Percentiles rank a stretch among this genome's conserved stretches.
Conservation (phyloP, 2,888 invertebrate genomes). For the Syrphus vitripennis region DNA sequence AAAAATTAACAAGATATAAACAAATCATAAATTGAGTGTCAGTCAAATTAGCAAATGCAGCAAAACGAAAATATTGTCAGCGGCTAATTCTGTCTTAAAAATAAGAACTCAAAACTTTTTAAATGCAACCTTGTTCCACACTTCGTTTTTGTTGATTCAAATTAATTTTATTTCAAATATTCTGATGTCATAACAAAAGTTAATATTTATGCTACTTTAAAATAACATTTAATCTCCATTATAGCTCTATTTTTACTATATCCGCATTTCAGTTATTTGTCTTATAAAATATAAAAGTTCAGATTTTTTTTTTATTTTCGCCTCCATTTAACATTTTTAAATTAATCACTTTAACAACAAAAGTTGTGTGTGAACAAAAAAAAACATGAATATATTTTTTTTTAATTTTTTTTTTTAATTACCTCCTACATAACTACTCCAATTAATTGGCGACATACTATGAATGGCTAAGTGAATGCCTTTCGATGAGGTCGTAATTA, state of each 20-base stretch:
- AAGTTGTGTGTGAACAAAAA: background rate
- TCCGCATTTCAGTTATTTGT: no score
- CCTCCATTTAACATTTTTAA: background rate
- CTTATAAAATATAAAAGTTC: background rate
- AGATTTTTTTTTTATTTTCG: background rate
- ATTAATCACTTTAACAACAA: background rate
- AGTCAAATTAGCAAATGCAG: no score
- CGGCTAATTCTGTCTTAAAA: no score
- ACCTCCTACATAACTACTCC: conserved; percentile 50
- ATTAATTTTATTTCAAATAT: no score
- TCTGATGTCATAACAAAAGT: no score
- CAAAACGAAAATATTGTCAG: no score
- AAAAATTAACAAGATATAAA: no score
- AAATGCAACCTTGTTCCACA: no score
- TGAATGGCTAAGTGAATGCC: conserved; percentile 63
- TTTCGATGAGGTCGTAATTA: conserved; percentile 56
- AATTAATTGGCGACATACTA: conserved; percentile 63
- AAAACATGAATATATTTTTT: background rate
- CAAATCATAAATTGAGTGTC: no score
- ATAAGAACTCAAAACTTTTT: no score
- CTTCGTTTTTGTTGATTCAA: no score
- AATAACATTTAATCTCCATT: background rate
- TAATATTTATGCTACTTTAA: background rate
- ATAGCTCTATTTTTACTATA: background rate
- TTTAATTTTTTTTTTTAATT: background rate